A percentile compares a stretch with the other conserved stretches of the same genome.
These are phyloP conservation scores for Antennarius striatus DNA, from an alignment of 2,113 vertebrate species.

Conservation along the genomic window DNA sequence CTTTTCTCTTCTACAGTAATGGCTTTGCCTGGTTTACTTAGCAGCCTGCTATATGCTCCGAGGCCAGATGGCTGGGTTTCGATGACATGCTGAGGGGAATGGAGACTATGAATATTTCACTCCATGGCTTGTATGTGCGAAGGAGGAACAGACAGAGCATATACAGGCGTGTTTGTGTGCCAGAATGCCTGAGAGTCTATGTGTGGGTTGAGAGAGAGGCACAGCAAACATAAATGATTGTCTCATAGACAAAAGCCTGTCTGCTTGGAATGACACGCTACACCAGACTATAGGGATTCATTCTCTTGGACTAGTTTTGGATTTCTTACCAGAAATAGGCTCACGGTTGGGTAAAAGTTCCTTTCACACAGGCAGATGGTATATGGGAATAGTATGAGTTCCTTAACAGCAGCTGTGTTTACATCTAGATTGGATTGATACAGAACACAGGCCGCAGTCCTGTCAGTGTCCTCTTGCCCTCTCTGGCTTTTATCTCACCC, in stretches of 20 bases:
- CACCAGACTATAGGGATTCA: conserved; percentile 47
- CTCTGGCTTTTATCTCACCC: conserved; percentile 73
- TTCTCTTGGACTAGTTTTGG: conserved; percentile 23
- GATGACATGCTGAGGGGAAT: conserved; percentile 58
- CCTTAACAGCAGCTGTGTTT: conserved; percentile 79
- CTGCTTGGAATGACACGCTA: conserved; percentile 42
- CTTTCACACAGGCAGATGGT: conserved; percentile 62
- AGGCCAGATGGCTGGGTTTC: conserved; percentile 67
- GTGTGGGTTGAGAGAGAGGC: conserved; percentile 30
- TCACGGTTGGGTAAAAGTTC: conserved; percentile 65
- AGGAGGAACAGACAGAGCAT: conserved; percentile 9
- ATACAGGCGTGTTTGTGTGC: conserved; percentile 12
- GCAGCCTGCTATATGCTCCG: conserved; percentile 39
- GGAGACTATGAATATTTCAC: conserved; percentile 71
- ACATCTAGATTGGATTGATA: conserved; percentile 70
- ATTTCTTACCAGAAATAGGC: conserved; percentile 44
- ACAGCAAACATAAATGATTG: conserved; percentile 34
- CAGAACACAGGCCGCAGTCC: conserved; percentile 51
- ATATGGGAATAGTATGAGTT: conserved; percentile 70
- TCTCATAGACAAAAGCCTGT: conserved; percentile 36
- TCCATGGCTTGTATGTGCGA: conserved; percentile 19
- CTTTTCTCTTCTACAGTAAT: conserved; percentile 38
- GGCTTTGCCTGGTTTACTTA: conserved; percentile 54
- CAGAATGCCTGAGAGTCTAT: conserved; percentile 23
- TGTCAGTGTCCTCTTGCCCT: conserved; percentile 55